Percentiles rank a stretch among this genome's conserved stretches.
phyloP scores from a whole-genome alignment of 2,888 invertebrate species.

The Hypsopygia costalis region DNA sequence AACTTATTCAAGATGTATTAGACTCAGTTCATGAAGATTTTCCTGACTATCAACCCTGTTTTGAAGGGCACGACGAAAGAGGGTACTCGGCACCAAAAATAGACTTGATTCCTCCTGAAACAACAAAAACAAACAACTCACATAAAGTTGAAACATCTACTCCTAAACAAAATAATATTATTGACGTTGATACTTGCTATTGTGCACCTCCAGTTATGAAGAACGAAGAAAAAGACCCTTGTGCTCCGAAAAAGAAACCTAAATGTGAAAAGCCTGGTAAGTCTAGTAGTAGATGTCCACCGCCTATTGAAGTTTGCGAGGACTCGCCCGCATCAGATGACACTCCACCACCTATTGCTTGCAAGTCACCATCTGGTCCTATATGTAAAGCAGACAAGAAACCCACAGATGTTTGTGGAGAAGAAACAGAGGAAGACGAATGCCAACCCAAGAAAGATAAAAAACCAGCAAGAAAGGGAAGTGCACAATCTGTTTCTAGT shows the following conservation, averaged over 20 bases:
- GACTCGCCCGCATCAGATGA: background rate
- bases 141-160: too few species aligned
- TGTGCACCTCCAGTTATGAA: too few species aligned
- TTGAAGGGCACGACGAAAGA: constrained; percentile 10
- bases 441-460: background rate
- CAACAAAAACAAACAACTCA: too few species aligned
- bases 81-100: background rate
- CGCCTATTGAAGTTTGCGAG: constrained; percentile 10
- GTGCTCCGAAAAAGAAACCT: background rate
- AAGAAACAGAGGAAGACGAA: background rate
- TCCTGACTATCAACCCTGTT: constrained; percentile 30
- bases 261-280: background rate
- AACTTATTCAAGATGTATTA: constrained; percentile 26
- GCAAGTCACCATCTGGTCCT: background rate
- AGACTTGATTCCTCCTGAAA: too few species aligned
- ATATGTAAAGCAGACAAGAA: background rate
- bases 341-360: background rate
- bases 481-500: background rate
- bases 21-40: constrained; percentile 27
- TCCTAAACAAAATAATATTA: too few species aligned
- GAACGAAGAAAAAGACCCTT: constrained; percentile 3
- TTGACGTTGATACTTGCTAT: too few species aligned
- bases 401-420: background rate
- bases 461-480: too few species aligned
- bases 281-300: constrained; percentile 6